Evolutionary conservation across 2,797 vertebrate species (phyloP), one percentile per base, ranked within the genome.

Genomic region (Enteromius mattozi): DNA sequence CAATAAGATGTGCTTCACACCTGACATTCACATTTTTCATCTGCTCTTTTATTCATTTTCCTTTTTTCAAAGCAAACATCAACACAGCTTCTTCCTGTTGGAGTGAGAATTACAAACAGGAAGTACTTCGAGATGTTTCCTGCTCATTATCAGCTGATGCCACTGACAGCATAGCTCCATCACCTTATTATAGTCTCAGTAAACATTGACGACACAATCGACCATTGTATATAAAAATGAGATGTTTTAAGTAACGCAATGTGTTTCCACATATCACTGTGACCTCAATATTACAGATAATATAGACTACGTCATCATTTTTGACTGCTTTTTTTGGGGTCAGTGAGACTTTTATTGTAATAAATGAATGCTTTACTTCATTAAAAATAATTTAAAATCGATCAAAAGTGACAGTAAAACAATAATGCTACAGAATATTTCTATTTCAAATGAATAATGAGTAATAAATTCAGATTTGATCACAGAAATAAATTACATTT

Each of bases 61-160:
- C 17, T 37, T 65, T 27, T 47, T 63, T 79, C 59, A 30, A 4
- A 6, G 40, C 42, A 49, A 66, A 61, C 37, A 19, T 45, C 13
- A 35, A 35, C 27, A 45, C 5, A 4, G 33, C 24, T 30, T 65
- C 68, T 56, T 74, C 42, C 74, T 75, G 84, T 19, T 3, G 49
- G 79, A 54, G 65, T 40, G 49, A 45, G 33, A 37, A 59, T 42
- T 40, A 47, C 63, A 84, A 84, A 70, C 63, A 77, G 75, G 65
- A 84, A 84, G 82, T 24, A 59, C 35, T 61, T 47, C 3, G 35
- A 84, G 65, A 70, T 7, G 21, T 56, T 69, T 83, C 74, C 65
- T 84, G 37, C 40, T 59, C 37, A 78, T 69, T 65, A 83, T 83
- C 72, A 83, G 74, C 74, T 69, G 82, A 83, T 68, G 47, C 59